These are phyloP conservation scores for Aphidius ervi DNA, from an alignment of 1,140 invertebrate genomes.

Conservation along the genomic window DNA sequence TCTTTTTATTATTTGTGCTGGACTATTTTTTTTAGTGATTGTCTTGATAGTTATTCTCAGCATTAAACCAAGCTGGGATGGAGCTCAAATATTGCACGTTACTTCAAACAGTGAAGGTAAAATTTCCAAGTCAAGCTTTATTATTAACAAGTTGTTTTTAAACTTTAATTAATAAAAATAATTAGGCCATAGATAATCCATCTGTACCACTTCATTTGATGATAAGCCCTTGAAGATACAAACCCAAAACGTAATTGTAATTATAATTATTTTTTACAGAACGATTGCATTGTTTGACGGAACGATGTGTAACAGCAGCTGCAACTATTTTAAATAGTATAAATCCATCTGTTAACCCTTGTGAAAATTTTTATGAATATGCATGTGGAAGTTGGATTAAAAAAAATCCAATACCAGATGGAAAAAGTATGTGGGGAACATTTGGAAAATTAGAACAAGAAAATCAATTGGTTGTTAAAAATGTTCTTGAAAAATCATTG, in stretches of 20 bases:
- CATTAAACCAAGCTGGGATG: conserved; percentile 43
- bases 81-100: conserved; percentile 46
- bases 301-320: conserved; percentile 81
- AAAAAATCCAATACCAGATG: conserved; percentile 86
- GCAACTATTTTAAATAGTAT: conserved; percentile 81
- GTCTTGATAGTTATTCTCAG: conserved; percentile 52
- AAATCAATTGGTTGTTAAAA: conserved; percentile 89
- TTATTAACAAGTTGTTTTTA: background rate
- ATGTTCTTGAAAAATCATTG: conserved; percentile 67
- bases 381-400: conserved; percentile 91
- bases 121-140: background rate
- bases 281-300: conserved; percentile 65
- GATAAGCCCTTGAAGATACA: background rate
- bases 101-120: conserved; percentile 41
- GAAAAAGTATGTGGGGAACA: conserved; percentile 92
- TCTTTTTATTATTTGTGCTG: conserved; percentile 51
- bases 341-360: conserved; percentile 77
- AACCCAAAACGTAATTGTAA: background rate
- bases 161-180: conserved; percentile 3
- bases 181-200: no score
- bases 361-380: conserved; percentile 92
- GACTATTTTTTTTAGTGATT: conserved; percentile 62
- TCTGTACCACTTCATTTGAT: no score
- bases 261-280: conserved; percentile 31
- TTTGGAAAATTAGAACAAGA: conserved; percentile 90